phyloP scores from a whole-genome alignment of 2,888 invertebrate genomes.

The Machimus rusticus region DNA sequence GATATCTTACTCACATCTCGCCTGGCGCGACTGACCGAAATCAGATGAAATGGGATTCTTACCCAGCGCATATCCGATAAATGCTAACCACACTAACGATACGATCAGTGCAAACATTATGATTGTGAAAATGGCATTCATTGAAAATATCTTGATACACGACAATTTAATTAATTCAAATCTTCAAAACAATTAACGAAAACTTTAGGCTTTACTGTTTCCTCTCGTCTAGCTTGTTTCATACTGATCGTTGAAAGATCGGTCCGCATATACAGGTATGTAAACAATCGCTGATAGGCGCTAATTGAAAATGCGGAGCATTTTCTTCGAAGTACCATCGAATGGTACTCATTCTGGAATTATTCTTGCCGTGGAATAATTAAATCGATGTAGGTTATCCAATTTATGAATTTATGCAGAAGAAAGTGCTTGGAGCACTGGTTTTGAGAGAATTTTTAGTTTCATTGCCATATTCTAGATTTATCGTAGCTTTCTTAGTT shows the following conservation, averaged over 20 bases:
- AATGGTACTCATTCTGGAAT: background rate
- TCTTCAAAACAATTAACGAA: background rate
- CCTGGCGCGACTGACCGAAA: conserved; percentile 42
- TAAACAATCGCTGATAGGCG: conserved; percentile 1
- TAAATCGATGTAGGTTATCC: background rate
- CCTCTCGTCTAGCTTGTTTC: background rate
- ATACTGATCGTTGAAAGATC: background rate
- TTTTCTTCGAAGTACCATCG: background rate
- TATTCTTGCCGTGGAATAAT: conserved; percentile 2
- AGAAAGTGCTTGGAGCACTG: background rate
- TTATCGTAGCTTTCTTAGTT: background rate
- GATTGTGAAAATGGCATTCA: background rate
- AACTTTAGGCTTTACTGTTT: background rate
- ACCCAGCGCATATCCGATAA: conserved; percentile 50
- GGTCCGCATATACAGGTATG: conserved; percentile 11
- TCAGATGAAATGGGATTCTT: conserved; percentile 48
- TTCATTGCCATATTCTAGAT: background rate
- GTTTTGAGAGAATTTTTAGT: background rate
- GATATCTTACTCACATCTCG: conserved; percentile 48
- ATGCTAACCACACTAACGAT: conserved; percentile 22
- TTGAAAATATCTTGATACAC: background rate
- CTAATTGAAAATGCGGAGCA: conserved; percentile 27
- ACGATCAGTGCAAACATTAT: conserved; percentile 24
- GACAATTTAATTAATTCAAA: background rate
- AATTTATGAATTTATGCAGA: background rate